Percentiles rank a stretch among this genome's conserved stretches.
phyloP scores from a whole-genome alignment of 2,888 invertebrate species.

The Amblyjoppa proteus region DNA sequence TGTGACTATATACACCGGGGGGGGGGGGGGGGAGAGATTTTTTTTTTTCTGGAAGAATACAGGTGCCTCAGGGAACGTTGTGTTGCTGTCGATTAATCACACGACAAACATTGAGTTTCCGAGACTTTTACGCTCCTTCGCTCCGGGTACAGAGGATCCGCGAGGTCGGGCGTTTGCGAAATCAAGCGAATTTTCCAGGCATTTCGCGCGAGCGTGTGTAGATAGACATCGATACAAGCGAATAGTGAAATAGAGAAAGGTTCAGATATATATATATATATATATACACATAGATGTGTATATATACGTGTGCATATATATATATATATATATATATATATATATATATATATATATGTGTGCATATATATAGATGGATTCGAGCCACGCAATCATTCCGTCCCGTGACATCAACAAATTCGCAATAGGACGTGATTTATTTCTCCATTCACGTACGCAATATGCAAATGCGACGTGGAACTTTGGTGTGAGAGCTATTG shows the following conservation, averaged over 20 bases:
- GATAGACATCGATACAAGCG: constrained; percentile 17
- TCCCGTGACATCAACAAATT: constrained; percentile 73
- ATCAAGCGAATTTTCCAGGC: constrained; percentile 38
- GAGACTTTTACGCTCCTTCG: constrained; percentile 25
- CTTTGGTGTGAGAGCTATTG: constrained; percentile 53
- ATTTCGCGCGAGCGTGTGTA: constrained; percentile 4
- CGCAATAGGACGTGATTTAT: constrained; percentile 73
- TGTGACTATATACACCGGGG: background rate
- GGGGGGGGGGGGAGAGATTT: background rate
- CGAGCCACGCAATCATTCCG: constrained; percentile 69
- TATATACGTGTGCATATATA: background rate
- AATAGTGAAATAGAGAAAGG: constrained; percentile 28
- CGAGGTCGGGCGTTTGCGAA: background rate
- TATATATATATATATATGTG: background rate
- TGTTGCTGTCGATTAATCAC: constrained; percentile 54
- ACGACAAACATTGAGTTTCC: constrained; percentile 10
- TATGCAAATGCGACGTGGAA: constrained; percentile 66
- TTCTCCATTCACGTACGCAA: constrained; percentile 70
- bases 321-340: no score
- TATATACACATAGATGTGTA: no score
- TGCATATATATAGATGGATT: constrained; percentile 16
- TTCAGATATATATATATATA: constrained; percentile 5
- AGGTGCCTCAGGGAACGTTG: background rate
- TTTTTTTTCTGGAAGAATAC: constrained; percentile 13
- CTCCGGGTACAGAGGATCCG: background rate